Evolutionary conservation across 2,797 vertebrate genomes (phyloP), one percentile per base, ranked within the genome.

Genomic region (Thaleichthys pacificus): DNA sequence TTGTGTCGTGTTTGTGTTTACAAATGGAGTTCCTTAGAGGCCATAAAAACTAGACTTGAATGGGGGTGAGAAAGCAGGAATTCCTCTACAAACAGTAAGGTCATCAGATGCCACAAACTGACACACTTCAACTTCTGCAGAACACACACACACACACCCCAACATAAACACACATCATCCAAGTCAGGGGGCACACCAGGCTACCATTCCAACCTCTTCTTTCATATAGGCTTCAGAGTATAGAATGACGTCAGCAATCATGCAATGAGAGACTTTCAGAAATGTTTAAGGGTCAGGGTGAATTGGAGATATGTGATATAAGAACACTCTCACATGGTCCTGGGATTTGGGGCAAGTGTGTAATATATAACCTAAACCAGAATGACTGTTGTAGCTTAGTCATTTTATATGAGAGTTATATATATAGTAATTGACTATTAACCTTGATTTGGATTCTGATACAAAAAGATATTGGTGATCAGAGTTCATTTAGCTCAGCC

Each of bases 51-150:
- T 67, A 22, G 3, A 32, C 61, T 28, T 90, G 80, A 87, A 89
- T 84, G 75, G 85, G 80, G 71, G 75, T 12, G 57, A 87, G 79
- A 82, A 78, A 77, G 75, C 79, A 89, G 86, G 89, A 92, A 92
- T 92, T 89, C 86, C 84, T 88, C 81, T 72, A 74, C 85, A 88
- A 91, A 91, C 82, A 87, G 67, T 66, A 71, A 63, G 78, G 77
- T 75, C 68, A 67, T 82, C 71, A 62, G 78, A 79, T 61, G 60
- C 60, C 64, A 70, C 71, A 72, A 68, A 79, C 69, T 4, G 19
- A 70, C 84, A 86, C 81, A 81, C 86, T 81, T 72, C 80, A 68
- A 75, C 68, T 84, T 87, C 88, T 70, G 58, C 82, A 80, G 61
- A 22, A 49, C 84, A 77, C 32, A 70, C 84, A 89, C 86, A 88